Base-by-base conservation (phyloP, 2,797 vertebrate species). In the Apogon hyalosoma region DNA sequence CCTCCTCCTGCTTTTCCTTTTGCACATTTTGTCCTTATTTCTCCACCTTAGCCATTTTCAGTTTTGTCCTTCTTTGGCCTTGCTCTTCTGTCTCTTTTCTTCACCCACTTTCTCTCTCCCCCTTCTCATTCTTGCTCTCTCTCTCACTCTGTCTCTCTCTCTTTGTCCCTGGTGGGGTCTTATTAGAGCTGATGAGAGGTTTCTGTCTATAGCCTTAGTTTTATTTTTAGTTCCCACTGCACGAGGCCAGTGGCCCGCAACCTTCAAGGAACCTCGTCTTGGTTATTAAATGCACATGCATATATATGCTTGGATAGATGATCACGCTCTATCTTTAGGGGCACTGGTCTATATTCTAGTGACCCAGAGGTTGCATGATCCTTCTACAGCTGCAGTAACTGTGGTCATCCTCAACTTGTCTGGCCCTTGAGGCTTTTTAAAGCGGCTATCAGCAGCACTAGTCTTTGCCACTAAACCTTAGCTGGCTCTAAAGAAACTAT, bases 201-300 rank as follows among this genome's bases (percentile, higher is more conserved):
- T 89, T 90, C 87, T 86, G 77, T 87, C 75, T 88, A 78, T 87
- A 85, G 84, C 80, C 70, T 66, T 51, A 77, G 75, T 81, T 90
- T 84, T 93, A 93, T 94, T 92, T 92, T 92, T 92, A 92, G 89
- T 62, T 69, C 70, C 61, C 43, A 47, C 77, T 77, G 81, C 80
- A 75, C 55, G 48, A 79, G 87, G 84, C 78, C 78, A 73, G 59
- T 82, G 76, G 75, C 85, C 82, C 43, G 39, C 59, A 86, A 88
- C 85, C 79, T 87, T 71, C 63, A 79, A 85, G 87, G 79, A 86
- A 82, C 84, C 60, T 80, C 78, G 65, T 67, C 68, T 58, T 24
- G 24, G 63, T 77, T 63, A 64, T 84, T 70, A 57, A 73, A 69
- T 46, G 41, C 64, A 72, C 72, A 56, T 74, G 45, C 19, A 66